These are phyloP conservation scores for Epinephelus lanceolatus DNA, from an alignment of 2,113 vertebrate species.

Conservation along the genomic window DNA sequence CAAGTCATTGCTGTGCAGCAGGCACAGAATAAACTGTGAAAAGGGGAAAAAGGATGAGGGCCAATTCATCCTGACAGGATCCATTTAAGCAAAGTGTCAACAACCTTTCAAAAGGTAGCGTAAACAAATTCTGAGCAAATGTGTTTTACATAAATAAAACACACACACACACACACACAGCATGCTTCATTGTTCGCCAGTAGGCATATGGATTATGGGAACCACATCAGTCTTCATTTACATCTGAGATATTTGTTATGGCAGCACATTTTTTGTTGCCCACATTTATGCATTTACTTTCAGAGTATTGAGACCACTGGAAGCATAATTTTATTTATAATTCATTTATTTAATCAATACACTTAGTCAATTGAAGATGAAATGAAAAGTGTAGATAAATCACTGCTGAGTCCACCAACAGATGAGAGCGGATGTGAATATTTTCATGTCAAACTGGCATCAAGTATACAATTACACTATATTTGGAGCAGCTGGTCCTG, in stretches of 20 bases:
- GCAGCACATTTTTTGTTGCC: background rate
- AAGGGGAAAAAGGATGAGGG: conserved; percentile 67
- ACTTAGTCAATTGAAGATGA: background rate
- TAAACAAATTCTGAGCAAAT: conserved; percentile 69
- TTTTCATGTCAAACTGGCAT: background rate
- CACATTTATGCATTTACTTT: background rate
- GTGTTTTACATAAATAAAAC: conserved; percentile 12
- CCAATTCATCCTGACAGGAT: conserved; percentile 34
- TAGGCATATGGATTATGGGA: too few species aligned
- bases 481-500: too few species aligned
- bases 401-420: background rate
- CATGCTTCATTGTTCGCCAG: conserved; percentile 15
- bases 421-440: background rate
- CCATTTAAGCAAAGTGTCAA: conserved; percentile 57
- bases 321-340: background rate
- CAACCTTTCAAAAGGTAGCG: conserved; percentile 43
- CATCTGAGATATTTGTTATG: conserved; percentile 8
- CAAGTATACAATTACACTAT: too few species aligned
- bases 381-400: too few species aligned
- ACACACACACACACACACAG: background rate
- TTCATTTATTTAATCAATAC: background rate
- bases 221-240: background rate
- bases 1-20: too few species aligned
- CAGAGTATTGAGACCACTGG: too few species aligned
- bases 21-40: conserved; percentile 18